phyloP scores from a whole-genome alignment of 2,113 vertebrate species.

The Dinomys branickii region DNA sequence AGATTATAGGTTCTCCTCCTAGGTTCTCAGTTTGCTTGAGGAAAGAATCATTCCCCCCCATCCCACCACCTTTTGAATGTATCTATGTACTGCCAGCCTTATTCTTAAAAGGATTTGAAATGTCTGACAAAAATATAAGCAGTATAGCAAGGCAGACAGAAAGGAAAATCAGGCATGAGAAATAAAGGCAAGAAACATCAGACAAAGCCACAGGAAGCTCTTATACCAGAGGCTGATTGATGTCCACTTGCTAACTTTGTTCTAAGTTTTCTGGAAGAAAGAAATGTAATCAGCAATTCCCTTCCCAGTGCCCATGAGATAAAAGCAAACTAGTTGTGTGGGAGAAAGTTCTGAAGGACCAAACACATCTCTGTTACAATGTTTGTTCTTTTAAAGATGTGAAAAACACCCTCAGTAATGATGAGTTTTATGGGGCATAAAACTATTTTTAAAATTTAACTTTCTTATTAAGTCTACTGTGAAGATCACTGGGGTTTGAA shows the following conservation, averaged over 20 bases:
- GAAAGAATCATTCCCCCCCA: background rate
- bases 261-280: slow-evolving; percentile 42
- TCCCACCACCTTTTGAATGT: background rate
- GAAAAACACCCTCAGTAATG: background rate
- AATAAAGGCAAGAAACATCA: background rate
- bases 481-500: slow-evolving; percentile 31
- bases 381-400: slow-evolving; percentile 45
- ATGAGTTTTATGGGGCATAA: background rate
- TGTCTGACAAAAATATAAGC: background rate
- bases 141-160: background rate
- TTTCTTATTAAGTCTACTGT: slow-evolving; percentile 40
- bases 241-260: background rate
- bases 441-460: background rate
- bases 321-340: background rate
- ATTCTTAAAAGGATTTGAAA: slow-evolving; percentile 15
- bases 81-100: background rate
- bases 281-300: background rate
- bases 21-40: background rate
- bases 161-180: background rate
- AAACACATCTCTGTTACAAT: background rate
- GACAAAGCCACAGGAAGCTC: background rate
- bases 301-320: background rate
- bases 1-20: background rate
- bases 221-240: background rate
- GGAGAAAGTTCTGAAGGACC: slow-evolving; percentile 20